Evolutionary conservation across 2,888 invertebrate species (phyloP), one percentile per base, ranked within the genome.

Genomic region (Spodoptera exigua): DNA sequence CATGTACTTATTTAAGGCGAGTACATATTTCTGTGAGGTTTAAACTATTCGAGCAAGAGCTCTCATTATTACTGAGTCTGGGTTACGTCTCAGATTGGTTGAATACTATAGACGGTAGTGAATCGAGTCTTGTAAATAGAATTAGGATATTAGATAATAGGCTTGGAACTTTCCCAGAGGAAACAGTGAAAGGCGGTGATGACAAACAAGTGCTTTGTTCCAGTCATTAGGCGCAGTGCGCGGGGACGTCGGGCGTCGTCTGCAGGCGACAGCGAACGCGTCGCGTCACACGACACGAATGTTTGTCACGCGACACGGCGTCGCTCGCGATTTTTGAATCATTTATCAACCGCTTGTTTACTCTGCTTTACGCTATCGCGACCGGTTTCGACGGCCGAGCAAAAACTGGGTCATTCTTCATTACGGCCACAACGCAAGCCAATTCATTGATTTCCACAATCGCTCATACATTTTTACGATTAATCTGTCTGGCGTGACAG

Each of bases 321-420:
- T 79, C 82, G 74, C 76, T 79, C 51, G 79, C 79, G 78, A 83
- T 85, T 82, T 82, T 80, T 79, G 78, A 81, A 84, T 84, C 81
- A 87, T 88, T 86, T 83, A 86, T 86, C 86, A 86, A 79, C 70
- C 61, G 73, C 74, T 71, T 84, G 83, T 84, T 83, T 83, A 82
- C 82, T 78, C 72, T 56, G 79, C 66, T 79, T 79, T 78, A 80
- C 82, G 81, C 77, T 69, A 67, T 67, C 49, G 68, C 64, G 78
- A 81, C 83, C 82, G 79, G 82, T 78, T 76, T 64, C 74, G 73
- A 58, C 56, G 66, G 36, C 41, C 51, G 56, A 47, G 52, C 48
- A 69, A 65, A 75, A 76, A 86, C 81, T 85, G 76, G 84, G 86
- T 85, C 87, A 67, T 67, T 82, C 78, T 82, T 82, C 77, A 83